Conservation (phyloP, 2,113 vertebrate species). For the Eurypyga helias region DNA sequence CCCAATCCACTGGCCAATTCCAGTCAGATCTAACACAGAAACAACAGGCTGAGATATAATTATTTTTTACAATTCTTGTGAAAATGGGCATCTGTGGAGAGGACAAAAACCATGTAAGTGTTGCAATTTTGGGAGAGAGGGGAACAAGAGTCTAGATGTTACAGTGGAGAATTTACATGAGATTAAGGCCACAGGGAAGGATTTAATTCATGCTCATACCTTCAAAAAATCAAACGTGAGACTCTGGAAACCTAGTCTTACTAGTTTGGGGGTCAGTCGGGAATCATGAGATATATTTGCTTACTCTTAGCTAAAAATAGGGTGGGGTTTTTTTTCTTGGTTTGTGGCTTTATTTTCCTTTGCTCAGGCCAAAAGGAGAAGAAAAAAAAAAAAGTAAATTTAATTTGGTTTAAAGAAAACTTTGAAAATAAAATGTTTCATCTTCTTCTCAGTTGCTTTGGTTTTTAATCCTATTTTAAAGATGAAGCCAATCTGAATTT, state of each 20-base stretch:
- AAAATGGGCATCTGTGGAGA: background rate
- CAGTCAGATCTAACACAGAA: background rate
- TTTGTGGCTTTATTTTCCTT: background rate
- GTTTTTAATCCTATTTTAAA: background rate
- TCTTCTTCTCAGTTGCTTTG: background rate
- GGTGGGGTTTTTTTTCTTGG: accelerated
- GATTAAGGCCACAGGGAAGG: background rate
- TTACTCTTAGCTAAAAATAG: background rate
- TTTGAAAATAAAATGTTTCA: background rate
- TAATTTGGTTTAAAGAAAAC: background rate
- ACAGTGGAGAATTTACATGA: background rate
- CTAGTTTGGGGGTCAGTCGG: background rate
- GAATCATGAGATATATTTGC: background rate
- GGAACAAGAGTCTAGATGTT: background rate
- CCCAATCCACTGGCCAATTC: background rate
- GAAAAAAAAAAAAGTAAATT: background rate
- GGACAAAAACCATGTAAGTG: background rate
- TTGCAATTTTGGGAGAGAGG: background rate
- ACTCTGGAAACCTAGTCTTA: background rate
- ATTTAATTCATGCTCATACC: background rate
- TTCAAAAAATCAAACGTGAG: background rate
- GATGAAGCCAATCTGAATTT: background rate
- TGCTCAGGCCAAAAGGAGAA: background rate
- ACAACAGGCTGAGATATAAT: background rate
- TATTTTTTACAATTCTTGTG: background rate